These are phyloP conservation scores for Drosophila mayaguana DNA, from an alignment of 2,888 invertebrate genomes.

Conservation along the genomic window DNA sequence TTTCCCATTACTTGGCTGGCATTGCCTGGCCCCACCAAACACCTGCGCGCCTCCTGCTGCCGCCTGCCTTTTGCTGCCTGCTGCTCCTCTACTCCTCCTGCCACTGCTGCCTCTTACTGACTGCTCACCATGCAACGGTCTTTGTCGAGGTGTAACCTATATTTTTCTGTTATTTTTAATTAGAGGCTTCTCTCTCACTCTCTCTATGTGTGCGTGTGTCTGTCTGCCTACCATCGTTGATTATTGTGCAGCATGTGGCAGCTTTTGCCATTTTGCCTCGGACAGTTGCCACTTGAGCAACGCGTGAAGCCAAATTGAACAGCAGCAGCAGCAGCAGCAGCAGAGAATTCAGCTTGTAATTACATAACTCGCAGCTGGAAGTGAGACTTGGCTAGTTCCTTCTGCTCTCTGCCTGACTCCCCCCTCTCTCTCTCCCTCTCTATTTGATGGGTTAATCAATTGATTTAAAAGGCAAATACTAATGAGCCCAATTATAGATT, in stretches of 20 bases:
- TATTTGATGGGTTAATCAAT: conserved; percentile 61
- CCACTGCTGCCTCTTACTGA: not conserved
- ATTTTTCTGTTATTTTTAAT: conserved; percentile 69
- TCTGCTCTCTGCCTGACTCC: not conserved
- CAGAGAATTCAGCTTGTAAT: conserved; percentile 54
- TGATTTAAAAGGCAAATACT: conserved; percentile 58
- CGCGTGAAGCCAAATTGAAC: conserved; percentile 47
- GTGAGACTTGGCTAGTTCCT: conserved; percentile 1
- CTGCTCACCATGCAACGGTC: conserved; percentile 36
- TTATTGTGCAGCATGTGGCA: conserved; percentile 63
- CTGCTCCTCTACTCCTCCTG: not conserved
- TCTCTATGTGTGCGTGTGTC: conserved; percentile 13
- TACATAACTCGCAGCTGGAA: conserved; percentile 55
- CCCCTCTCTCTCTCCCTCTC: not conserved
- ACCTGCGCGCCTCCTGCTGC: conserved; percentile 4
- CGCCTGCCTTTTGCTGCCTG: not conserved
- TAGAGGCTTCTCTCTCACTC: conserved; percentile 51
- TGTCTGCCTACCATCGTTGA: conserved; percentile 51
- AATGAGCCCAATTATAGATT: conserved; percentile 57
- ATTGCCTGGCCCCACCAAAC: conserved; percentile 5
- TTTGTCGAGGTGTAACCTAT: conserved; percentile 71
- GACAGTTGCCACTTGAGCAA: conserved; percentile 29
- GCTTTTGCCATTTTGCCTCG: conserved; percentile 20
- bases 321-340: conserved; percentile 37
- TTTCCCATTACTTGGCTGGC: conserved; percentile 53